Evolutionary conservation across 2,113 vertebrate species (phyloP).

Genomic region (Otocyon megalotis): DNA sequence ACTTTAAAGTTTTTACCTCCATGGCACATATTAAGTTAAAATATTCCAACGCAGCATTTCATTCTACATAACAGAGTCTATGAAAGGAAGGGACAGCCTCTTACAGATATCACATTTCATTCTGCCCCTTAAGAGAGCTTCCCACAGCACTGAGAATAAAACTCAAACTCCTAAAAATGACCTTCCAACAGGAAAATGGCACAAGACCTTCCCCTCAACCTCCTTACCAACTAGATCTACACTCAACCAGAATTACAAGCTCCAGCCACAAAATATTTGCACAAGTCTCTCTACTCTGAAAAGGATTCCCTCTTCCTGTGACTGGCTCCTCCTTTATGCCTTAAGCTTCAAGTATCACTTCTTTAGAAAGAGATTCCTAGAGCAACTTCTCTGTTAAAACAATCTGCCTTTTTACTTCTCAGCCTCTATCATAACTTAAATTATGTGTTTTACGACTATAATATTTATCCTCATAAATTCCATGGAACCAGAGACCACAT

Average conservation of each 20-base stretch:
- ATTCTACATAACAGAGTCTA: neutral
- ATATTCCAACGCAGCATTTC: neutral
- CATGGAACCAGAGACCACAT: neutral
- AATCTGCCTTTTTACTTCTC: neutral
- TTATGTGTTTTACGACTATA: neutral
- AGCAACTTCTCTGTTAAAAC: neutral
- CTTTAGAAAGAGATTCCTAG: neutral
- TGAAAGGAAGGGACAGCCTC: neutral
- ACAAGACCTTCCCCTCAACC: neutral
- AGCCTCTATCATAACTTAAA: neutral
- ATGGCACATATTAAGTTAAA: neutral
- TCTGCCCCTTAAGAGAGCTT: neutral
- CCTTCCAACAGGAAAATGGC: neutral
- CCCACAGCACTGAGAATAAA: neutral
- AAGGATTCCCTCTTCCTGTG: neutral
- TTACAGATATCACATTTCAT: neutral
- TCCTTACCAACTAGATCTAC: neutral
- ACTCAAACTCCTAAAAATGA: neutral
- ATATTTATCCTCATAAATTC: neutral
- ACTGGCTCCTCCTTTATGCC: neutral
- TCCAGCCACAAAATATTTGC: neutral
- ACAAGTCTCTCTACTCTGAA: neutral
- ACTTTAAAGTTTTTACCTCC: neutral
- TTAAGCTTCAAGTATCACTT: neutral
- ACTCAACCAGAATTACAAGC: neutral